phyloP scores from a whole-genome alignment of 2,113 vertebrate species.

The Diphyllodes magnificus region DNA sequence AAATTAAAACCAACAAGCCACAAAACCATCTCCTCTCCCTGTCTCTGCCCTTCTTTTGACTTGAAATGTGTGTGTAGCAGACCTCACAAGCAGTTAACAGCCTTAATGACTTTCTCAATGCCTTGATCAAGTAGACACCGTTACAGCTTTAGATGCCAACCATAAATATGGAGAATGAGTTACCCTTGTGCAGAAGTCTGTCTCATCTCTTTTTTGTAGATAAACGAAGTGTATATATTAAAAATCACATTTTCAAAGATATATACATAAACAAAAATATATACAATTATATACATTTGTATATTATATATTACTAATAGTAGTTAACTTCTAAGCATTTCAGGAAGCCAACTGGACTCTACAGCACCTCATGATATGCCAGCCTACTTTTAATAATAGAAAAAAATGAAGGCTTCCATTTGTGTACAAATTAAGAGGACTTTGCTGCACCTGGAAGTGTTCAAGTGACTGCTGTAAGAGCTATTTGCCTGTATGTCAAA shows the following conservation, averaged over 20 bases:
- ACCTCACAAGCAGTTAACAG: not conserved
- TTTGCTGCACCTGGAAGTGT: not conserved
- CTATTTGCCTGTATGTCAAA: not conserved
- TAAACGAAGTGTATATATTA: not conserved
- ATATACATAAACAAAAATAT: not conserved
- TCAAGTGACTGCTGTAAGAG: not conserved
- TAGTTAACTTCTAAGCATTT: not conserved
- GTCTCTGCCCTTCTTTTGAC: not conserved
- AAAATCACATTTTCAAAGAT: not conserved
- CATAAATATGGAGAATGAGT: not conserved
- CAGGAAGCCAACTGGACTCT: not conserved
- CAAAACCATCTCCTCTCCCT: not conserved
- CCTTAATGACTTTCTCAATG: not conserved
- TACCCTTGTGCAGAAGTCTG: not conserved
- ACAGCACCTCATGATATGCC: not conserved
- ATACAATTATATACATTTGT: not conserved
- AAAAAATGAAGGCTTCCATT: slow-evolving; percentile 2
- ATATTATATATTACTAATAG: not conserved
- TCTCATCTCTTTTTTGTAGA: not conserved
- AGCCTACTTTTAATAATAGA: slow-evolving; percentile 6
- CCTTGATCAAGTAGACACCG: not conserved
- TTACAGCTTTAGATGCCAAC: not conserved
- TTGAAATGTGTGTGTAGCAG: not conserved
- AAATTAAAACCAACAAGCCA: not conserved
- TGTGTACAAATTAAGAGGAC: not conserved